Evolutionary conservation across 2,113 vertebrate genomes (phyloP), one percentile per base, ranked within the genome.

Genomic region (Eidolon helvum): DNA sequence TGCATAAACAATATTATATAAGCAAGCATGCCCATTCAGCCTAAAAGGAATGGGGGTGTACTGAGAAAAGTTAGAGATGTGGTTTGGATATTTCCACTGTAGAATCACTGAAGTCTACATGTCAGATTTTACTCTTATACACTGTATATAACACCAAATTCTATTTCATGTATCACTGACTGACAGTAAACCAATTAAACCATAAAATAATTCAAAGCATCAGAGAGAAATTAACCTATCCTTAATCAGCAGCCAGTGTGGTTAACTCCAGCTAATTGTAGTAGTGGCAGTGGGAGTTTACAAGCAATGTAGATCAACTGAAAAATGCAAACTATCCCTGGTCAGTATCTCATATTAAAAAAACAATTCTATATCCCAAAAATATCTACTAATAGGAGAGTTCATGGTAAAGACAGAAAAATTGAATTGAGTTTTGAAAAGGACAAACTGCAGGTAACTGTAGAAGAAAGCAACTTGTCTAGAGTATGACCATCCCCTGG

Each of bases 121-220:
- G 57, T 53, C 30, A 72, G 26, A 87, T 61, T 83, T 61, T 66
- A 86, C 19, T 69, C 53, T 59, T 61, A 48, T 45, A 69, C 18
- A 79, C 9, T 40, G 38, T 63, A 5, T 80, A 90, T 69, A 88
- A 87, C 4, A 50, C 22, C 3, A 24, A 69, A 93, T 78, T 93
- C 95, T 86, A 93, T 82, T 87, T 91, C 14, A 2, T 4, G 19
- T 68, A 48, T 85, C 26, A 68, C 35, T 61, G 30, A 26, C 30
- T 83, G 43, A 90, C 19, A 57, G 43, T 71, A 90, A 75, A 84
- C 43, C 43, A 83, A 45, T 3, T 43, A 78, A 78, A n/a, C 78
- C 33, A 90, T 63, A 94, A 95, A 68, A 38, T 40, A 50, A 91
- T 71, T 91, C 74, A 93, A 88, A 94, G 66, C 30, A n/a, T 74